Evolutionary conservation across 1,140 invertebrate species (phyloP), one percentile per base, ranked within the genome.

Genomic region (Pseudomyrmex flavicornis): DNA sequence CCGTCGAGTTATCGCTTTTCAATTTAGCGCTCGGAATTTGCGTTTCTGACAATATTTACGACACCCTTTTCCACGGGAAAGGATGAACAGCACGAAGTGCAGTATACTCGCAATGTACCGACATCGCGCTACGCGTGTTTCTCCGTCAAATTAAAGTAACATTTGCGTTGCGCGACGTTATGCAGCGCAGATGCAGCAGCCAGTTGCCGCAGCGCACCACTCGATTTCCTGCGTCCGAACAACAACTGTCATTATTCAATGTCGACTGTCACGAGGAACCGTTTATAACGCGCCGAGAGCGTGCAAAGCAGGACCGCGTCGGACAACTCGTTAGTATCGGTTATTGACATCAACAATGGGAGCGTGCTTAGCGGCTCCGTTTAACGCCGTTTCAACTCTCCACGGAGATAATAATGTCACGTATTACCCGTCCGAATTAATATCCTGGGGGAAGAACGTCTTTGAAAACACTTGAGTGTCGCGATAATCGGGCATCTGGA

Each of bases 201-300:
- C 22, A 59, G 35, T 48, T 35, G 65, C 35, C 12, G 35, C 44
- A 52, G 50, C 50, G 9, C 20, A n/a, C 62, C 20, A 35, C 52
- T 80, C 66, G 66, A 80, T 80, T 80, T 80, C 66, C 76, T 59
- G 20, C 46, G 76, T 79, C 22, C 54, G 66, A 70, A 72, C 76
- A 79, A 79, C 76, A 80, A 80, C 76, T 80, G 76, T 80, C 76
- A 80, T 80, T 80, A 80, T 80, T 80, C 76, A 80, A 72, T 80
- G 76, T 79, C 76, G 65, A 79, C 76, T 70, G 76, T 80, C 76
- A 80, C 54, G 54, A 59, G 76, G n/a, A 80, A 80, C 66, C 66
- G 66, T 80, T 80, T 80, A 80, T 61, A 80, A 80, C 54, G 66
- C 44, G 15, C 20, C 56, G 44, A 8, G 76, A 44, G 62, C 44